Base-by-base conservation (phyloP, 2,113 vertebrate genomes). In the Synchiropus splendidus region DNA sequence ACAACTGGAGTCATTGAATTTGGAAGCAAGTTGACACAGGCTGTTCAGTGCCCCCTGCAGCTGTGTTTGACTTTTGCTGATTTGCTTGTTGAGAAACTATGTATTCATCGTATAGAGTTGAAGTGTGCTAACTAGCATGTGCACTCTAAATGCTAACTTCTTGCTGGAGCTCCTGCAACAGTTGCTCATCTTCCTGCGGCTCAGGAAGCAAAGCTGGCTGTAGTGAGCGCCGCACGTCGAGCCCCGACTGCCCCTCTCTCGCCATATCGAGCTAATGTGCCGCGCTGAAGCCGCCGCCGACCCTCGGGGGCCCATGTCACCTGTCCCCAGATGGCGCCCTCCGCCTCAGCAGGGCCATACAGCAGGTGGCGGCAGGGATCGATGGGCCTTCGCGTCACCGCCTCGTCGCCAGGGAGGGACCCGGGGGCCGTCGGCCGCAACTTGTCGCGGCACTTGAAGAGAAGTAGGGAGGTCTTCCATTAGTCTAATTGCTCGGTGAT, bases 401-500 rank as follows among this genome's bases (percentile, higher is more conserved):
- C 57, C 61, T 46, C 31, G 31, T 61, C 59, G 72, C 70, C 15
- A 10, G 41, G 1, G 16, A 13, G 34, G 45, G 47, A 27, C 11
- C 6, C 18, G 31, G 9, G 54, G 57, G 50, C 60, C 45, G 18
- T 1, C 40, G 21, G 9, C 40, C 27, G 58, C 33, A 48, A 54
- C 53, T 64, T 35, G 54, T 62, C 56, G 58, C 58, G 45, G 54
- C 61, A 64, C 54, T 54, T 64, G 47, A 35, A 54, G 57, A 58
- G 58, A 51, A 57, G 67, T 50, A 39, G 72, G 71, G 64, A 75
- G 64, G 55, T 54, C 75, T 72, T 79, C 74, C 79, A 77, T 81
- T 81, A 81, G 72, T 64, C 69, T 81, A 81, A 81, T 79, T 81
- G 76, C 76, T 66, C 16, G 17, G 69, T 72, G 75, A 74, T 77